Evolutionary conservation across 2,113 vertebrate species (phyloP).

Genomic region (Antechinus flavipes): DNA sequence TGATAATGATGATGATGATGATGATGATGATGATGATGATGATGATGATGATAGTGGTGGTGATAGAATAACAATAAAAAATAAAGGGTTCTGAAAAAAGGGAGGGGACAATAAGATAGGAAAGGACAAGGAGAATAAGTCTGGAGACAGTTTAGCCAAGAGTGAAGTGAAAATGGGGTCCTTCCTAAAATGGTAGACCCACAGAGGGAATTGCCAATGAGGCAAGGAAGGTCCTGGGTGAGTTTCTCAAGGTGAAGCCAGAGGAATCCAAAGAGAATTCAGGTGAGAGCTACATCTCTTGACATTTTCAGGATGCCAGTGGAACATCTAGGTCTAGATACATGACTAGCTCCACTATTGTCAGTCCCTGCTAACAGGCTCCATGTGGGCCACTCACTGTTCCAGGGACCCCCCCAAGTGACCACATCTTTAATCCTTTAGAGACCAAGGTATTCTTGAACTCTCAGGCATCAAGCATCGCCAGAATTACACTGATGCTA

Average conservation of each 20-base stretch:
- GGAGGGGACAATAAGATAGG: background rate
- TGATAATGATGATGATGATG: background rate
- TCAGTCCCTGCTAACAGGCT: background rate
- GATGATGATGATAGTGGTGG: background rate
- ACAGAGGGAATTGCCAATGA: background rate
- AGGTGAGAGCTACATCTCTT: background rate
- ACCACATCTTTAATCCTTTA: background rate
- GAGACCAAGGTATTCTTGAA: background rate
- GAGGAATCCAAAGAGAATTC: background rate
- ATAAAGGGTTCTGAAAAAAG: background rate
- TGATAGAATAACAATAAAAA: background rate
- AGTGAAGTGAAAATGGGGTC: background rate
- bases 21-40: too few species aligned
- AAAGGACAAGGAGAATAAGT: background rate
- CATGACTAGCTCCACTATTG: background rate
- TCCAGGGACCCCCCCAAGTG: background rate
- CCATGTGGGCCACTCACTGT: background rate
- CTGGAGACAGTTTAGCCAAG: background rate
- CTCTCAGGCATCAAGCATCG: background rate
- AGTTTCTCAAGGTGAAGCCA: background rate
- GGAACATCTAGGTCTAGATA: background rate
- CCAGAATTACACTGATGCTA: background rate
- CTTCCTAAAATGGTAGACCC: background rate
- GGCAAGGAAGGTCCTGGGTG: background rate
- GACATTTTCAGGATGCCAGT: background rate